These are phyloP conservation scores for Meiosimyza platycephala DNA, from an alignment of 2,888 invertebrate species.

Conservation along the genomic window DNA sequence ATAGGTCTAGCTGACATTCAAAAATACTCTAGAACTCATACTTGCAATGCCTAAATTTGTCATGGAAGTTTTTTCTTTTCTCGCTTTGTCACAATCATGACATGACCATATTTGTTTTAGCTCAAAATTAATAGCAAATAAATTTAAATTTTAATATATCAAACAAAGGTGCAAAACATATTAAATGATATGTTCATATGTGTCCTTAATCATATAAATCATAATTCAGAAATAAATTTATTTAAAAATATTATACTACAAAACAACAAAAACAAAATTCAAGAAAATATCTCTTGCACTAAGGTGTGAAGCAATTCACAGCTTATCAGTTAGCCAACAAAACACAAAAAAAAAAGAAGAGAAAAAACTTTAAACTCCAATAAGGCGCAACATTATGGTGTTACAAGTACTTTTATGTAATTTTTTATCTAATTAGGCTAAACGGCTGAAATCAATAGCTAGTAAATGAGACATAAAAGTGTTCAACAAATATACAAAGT, in stretches of 20 bases:
- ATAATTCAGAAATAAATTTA: no score
- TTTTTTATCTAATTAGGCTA: conserved; percentile 62
- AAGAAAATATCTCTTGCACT: no score
- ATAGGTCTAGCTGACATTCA: no score
- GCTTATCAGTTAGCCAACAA: neutral
- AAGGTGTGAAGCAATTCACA: neutral
- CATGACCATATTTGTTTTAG: neutral
- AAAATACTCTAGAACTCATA: no score
- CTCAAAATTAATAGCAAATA: no score
- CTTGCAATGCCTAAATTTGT: neutral
- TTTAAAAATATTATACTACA: no score
- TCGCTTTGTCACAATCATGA: neutral
- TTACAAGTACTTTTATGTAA: conserved; percentile 19
- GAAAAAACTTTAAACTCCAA: neutral
- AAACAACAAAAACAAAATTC: no score
- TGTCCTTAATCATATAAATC: no score
- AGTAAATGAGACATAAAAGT: neutral
- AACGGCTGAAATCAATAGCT: conserved; percentile 34
- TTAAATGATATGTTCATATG: no score
- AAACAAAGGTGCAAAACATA: no score
- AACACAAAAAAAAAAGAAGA: neutral
- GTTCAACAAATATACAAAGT: conserved; percentile 3
- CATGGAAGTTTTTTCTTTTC: neutral
- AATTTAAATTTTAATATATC: no score
- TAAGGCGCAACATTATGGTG: neutral